Conservation (phyloP, 2,888 invertebrate genomes). For the Chrysina gloriosa region DNA sequence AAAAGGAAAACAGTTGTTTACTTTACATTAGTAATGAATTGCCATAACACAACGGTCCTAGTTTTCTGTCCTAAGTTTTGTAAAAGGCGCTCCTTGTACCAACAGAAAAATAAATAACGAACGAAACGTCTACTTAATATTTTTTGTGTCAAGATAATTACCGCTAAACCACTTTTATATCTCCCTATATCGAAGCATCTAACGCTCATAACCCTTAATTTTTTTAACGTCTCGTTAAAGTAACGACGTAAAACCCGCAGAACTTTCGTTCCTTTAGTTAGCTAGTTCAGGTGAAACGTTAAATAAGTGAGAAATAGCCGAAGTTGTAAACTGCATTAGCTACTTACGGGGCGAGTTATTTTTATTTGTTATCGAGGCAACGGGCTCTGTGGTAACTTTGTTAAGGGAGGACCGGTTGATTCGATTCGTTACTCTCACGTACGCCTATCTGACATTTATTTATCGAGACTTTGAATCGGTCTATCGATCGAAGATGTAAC, state of each 20-base stretch:
- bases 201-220: too few relatives aligned
- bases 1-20: too few relatives aligned
- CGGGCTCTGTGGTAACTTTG: conserved; percentile 48
- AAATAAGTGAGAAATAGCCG: conserved; percentile 52
- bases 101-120: too few relatives aligned
- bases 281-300: conserved; percentile 38
- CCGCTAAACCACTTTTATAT: too few relatives aligned
- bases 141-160: too few relatives aligned
- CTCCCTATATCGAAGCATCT: too few relatives aligned
- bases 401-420: conserved; percentile 49
- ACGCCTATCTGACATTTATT: conserved; percentile 35
- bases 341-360: conserved; percentile 56
- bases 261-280: conserved; percentile 26
- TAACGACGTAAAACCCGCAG: not conserved
- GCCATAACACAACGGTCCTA: too few relatives aligned
- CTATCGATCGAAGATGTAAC: conserved; percentile 27
- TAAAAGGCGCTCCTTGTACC: too few relatives aligned
- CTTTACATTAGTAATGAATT: too few relatives aligned
- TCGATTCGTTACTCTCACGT: conserved; percentile 47
- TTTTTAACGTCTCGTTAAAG: too few relatives aligned
- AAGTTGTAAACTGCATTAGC: conserved; percentile 52
- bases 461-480: conserved; percentile 28
- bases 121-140: too few relatives aligned
- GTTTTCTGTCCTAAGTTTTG: too few relatives aligned
- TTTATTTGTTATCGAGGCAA: conserved; percentile 57